These are phyloP conservation scores for rabbit (Oryctolagus cuniculus) DNA, from an alignment of 2,113 vertebrate genomes.

Conservation along the genomic window mOryCun1.1 NC_091450.1:28881501-28882000, in stretches of 20 bases:
- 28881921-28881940: background rate
- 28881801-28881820: slow-evolving; percentile 17
- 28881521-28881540: slow-evolving; percentile 16
- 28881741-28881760: slow-evolving; percentile 37
- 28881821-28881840: background rate
- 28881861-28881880: slow-evolving; percentile 41
- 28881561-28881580: background rate
- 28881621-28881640: background rate
- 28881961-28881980: background rate
- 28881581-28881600: slow-evolving; percentile 2
- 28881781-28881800: background rate
- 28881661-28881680: slow-evolving; percentile 56
- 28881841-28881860: background rate
- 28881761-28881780: background rate
- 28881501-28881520: background rate
- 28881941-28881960: background rate
- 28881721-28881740: background rate
- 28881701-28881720: background rate
- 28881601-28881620: slow-evolving; percentile 47
- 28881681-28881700: slow-evolving; percentile 56
- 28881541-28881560: background rate
- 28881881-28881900: background rate
- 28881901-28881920: background rate
- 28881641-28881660: background rate
- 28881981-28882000: slow-evolving; percentile 22